A percentile compares a stretch with the other conserved stretches of the same genome.
Evolutionary conservation across 2,888 invertebrate species (phyloP).

Genomic region (Epinotia brunnichana): DNA sequence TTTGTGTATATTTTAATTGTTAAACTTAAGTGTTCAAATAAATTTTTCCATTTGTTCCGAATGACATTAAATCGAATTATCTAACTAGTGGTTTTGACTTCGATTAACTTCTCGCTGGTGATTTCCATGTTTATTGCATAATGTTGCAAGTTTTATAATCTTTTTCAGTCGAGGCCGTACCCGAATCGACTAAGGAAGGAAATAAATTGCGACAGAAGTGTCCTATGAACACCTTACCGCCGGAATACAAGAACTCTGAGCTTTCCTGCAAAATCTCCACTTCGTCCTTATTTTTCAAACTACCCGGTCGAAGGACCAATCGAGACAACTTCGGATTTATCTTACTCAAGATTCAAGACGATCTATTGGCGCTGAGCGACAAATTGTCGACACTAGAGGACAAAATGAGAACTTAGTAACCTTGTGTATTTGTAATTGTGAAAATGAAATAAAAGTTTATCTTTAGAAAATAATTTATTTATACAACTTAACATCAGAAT

Average conservation of each 20-base stretch:
- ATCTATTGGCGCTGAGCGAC: conserved; percentile 64
- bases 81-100: too few species aligned
- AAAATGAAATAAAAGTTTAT: conserved; percentile 24
- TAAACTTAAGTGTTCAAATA: too few species aligned
- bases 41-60: too few species aligned
- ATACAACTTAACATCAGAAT: conserved; percentile 22
- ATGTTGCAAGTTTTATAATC: not conserved
- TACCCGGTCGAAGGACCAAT: conserved; percentile 63
- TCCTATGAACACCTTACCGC: conserved; percentile 45
- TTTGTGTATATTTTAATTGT: too few species aligned
- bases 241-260: conserved; percentile 63
- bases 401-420: conserved; percentile 53
- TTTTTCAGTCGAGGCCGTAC: conserved; percentile 55
- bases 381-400: conserved; percentile 71
- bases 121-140: too few species aligned
- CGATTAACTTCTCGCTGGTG: too few species aligned
- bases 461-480: conserved; percentile 32
- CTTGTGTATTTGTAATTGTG: not conserved
- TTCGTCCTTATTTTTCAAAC: conserved; percentile 64
- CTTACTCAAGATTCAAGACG: conserved; percentile 73
- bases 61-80: too few species aligned
- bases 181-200: conserved; percentile 53
- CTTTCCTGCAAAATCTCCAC: conserved; percentile 65
- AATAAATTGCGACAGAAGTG: conserved; percentile 52
- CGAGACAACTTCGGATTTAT: conserved; percentile 69